Evolutionary conservation across 92 coral and sea anemone species (phyloP).

Genomic region (Isaurus tuberculatus): DNA sequence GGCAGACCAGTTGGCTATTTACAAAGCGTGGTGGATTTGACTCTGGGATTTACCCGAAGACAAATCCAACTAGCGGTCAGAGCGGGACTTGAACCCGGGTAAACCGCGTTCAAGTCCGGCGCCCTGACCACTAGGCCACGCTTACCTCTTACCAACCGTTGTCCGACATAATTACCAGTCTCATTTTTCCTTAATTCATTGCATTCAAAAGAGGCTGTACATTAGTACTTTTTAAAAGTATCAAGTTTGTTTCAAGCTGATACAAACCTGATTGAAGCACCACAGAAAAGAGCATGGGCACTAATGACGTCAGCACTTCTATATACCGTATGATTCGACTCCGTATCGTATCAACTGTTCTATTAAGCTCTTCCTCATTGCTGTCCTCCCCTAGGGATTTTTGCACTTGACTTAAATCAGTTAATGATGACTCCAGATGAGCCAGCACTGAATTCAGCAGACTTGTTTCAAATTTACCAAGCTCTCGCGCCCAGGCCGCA

Average conservation of each 20-base stretch:
- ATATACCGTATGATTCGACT: constrained; percentile 72
- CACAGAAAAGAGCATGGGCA: constrained; percentile 85
- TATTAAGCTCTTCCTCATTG: constrained; percentile 66
- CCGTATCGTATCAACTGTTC: constrained; percentile 65
- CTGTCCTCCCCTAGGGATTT: constrained; percentile 62
- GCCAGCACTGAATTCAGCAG: constrained; percentile 69
- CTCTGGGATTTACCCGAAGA: too few species aligned
- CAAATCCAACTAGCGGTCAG: too few species aligned
- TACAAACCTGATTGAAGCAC: constrained; percentile 87
- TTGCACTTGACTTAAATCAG: constrained; percentile 76
- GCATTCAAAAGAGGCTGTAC: not conserved
- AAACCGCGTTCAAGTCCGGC: too few species aligned
- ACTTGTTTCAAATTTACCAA: constrained; percentile 83
- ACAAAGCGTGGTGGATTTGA: too few species aligned
- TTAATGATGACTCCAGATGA: constrained; percentile 28
- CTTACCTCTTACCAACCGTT: too few species aligned
- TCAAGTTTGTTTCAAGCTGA: not conserved
- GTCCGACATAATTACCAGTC: too few species aligned
- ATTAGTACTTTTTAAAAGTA: not conserved
- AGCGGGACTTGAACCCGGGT: too few species aligned
- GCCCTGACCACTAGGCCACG: too few species aligned
- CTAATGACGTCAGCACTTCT: constrained; percentile 75
- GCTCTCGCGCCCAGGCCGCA: constrained; percentile 90
- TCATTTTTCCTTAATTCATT: too few species aligned
- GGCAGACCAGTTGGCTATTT: too few species aligned